Evolutionary conservation across 2,888 invertebrate genomes (phyloP), one percentile per base, ranked within the genome.

Genomic region (Agonum fuliginosum): DNA sequence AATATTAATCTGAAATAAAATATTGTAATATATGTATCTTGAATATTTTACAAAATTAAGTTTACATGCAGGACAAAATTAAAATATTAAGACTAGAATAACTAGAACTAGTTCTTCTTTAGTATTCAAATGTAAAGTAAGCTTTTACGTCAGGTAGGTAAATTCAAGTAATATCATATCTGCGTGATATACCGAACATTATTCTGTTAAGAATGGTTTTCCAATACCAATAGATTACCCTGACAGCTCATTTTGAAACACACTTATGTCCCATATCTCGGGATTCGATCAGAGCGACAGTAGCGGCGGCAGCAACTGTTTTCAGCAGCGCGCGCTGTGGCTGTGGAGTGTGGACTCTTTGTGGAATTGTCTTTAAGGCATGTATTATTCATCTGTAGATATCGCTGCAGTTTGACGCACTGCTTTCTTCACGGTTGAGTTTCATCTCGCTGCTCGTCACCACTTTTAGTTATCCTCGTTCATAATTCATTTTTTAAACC

Each of bases 351-450:
- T 30, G 62, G 34, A 30, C 62, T 62, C 34, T 62, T 62, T 62
- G 54, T 34, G 20, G 41, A 54, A 73, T 73, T 73, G 73, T 73
- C 73, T 73, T 58, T 41, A 73, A 54, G 73, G 46, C 48, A 75
- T 75, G 75, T 75, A 67, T 75, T 75, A 75, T 75, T 75, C 75
- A 75, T 75, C 67, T 73, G 58, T 14, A 73, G 73, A 73, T 73
- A 73, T 73, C 73, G 46, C 34, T 75, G 75, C 75, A 75, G 67
- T 67, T 75, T 75, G 75, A 75, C 73, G 73, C 46, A 69, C 70
- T 70, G 70, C 46, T 70, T 70, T 41, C 67, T 17, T 22, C 70
- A 24, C 34, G 62, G 8, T 17, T 27, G 62, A 27, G 41, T 37
- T 67, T 41, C 14, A 8, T 27, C 41, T 27, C 22, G 43, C 62